A percentile compares a stretch with the other conserved stretches of the same genome.
These are phyloP conservation scores for Cosmia pyralina DNA, from an alignment of 2,888 invertebrate genomes.

Conservation along the genomic window DNA sequence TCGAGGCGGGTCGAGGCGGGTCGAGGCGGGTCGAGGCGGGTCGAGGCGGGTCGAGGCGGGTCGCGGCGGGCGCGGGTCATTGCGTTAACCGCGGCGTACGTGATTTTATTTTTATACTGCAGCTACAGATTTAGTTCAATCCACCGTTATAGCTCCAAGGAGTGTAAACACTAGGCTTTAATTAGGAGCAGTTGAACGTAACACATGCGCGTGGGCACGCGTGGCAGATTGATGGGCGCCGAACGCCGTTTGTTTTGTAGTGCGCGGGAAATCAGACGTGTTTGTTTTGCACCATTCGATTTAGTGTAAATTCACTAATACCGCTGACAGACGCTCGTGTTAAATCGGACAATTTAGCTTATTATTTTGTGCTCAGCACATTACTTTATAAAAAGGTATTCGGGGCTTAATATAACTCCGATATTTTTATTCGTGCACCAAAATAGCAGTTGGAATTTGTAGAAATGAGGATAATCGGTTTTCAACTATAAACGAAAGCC, in stretches of 20 bases:
- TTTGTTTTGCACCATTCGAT: constrained; percentile 84
- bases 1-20: too few relatives aligned
- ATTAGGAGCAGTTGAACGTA: constrained; percentile 80
- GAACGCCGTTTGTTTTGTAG: constrained; percentile 66
- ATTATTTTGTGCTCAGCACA: constrained; percentile 61
- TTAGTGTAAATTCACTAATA: constrained; percentile 85
- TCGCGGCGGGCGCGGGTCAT: constrained; percentile 63
- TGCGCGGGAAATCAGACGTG: constrained; percentile 72
- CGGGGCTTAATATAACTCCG: constrained; percentile 59
- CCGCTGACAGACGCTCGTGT: constrained; percentile 80
- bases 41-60: constrained; percentile 12
- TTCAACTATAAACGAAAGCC: constrained; percentile 35
- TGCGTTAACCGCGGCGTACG: constrained; percentile 74
- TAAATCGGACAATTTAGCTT: constrained; percentile 72
- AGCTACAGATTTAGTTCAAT: constrained; percentile 82
- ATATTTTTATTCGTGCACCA: constrained; percentile 60
- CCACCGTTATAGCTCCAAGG: constrained; percentile 81
- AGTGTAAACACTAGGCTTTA: constrained; percentile 85
- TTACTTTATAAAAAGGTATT: constrained; percentile 60
- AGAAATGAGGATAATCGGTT: constrained; percentile 56
- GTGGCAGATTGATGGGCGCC: constrained; percentile 80
- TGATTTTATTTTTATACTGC: constrained; percentile 82
- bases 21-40: neutral
- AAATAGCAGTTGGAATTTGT: constrained; percentile 46
- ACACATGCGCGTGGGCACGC: constrained; percentile 81